Base-by-base conservation (phyloP, 2,797 vertebrate genomes). In the Platyrinchus mystaceus region DNA sequence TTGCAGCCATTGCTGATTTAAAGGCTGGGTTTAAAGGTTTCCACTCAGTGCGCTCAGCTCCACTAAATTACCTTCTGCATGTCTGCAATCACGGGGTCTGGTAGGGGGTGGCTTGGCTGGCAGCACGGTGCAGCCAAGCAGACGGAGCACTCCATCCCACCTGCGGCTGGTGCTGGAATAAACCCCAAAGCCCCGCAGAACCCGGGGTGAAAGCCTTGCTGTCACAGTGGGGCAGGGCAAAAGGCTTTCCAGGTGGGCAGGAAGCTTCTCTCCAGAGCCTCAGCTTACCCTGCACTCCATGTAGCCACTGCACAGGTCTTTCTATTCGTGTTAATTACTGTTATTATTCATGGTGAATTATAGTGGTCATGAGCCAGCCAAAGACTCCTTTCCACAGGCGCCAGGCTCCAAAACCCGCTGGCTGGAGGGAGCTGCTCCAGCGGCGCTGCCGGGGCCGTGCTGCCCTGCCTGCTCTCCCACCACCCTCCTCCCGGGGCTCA, bases 1-100 rank as follows among this genome's bases (percentile, higher is more conserved):
- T 87, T 76, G 75, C 59, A 71, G 81, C 47, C 32, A 2, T 27
- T n/a, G 77, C 85, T 64, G 82, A 15, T 79, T 68, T 64, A 24
- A 37, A 84, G 75, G 22, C 56, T n/a, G 15, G 28, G 36, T 66
- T 73, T 77, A 39, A 59, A 84, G 90, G 83, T 77, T 87, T 83
- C 16, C 11, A 19, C 68, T 87, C 52, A 0, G 39, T 73, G 10
- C 23, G 3, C 20, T 63, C 77, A 44, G 63, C 75, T 94, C 82
- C 24, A 3, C 53, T 82, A 84, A 64, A 69, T 90, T 46, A 67
- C 58, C 50, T 79, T 70, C 56, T 60, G 84, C 56, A 16, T 30
- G 23, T 19, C 92, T 44, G 74, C 44, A 4, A 24, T 53, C 19
- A 4, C 34, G 30, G 60, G 12, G 27, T 16, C 36, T 46, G 53